Percentiles rank a stretch among this genome's conserved stretches.
phyloP scores from a whole-genome alignment of 2,113 vertebrate genomes.

The Eulacestoma nigropectus region DNA sequence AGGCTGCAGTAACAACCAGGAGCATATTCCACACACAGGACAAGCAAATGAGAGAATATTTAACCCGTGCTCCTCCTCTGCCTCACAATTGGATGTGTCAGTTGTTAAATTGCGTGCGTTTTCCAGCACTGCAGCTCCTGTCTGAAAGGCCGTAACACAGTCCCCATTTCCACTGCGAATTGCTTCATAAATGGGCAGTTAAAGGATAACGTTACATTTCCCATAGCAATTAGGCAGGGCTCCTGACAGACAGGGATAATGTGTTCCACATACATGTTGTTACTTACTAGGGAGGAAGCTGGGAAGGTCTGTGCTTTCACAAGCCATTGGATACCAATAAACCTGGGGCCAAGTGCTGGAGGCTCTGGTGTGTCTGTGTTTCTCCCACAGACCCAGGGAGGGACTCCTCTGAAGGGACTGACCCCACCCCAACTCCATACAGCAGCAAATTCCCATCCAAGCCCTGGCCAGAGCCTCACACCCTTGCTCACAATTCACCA shows the following conservation, averaged over 20 bases:
- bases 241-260: slow-evolving; percentile 17
- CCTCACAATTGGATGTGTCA: slow-evolving; percentile 73
- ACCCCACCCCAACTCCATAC: neutral
- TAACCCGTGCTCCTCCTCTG: slow-evolving; percentile 16
- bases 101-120: slow-evolving; percentile 69
- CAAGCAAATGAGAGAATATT: slow-evolving; percentile 35
- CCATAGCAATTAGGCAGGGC: slow-evolving; percentile 1
- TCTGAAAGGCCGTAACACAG: neutral
- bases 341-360: neutral
- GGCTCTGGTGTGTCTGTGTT: too few relatives aligned
- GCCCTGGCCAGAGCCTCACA: neutral
- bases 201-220: slow-evolving; percentile 36
- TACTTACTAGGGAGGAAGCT: neutral
- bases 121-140: slow-evolving; percentile 53
- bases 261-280: neutral
- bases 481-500: neutral
- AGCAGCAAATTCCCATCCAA: neutral
- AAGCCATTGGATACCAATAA: neutral
- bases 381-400: neutral
- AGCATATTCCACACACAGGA: neutral
- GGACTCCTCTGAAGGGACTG: neutral
- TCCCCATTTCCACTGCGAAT: slow-evolving; percentile 36
- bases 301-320: neutral
- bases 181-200: slow-evolving; percentile 51
- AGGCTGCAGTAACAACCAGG: neutral